Evolutionary conservation across 2,113 vertebrate genomes (phyloP).

Genomic region (Anolis carolinensis): DNA sequence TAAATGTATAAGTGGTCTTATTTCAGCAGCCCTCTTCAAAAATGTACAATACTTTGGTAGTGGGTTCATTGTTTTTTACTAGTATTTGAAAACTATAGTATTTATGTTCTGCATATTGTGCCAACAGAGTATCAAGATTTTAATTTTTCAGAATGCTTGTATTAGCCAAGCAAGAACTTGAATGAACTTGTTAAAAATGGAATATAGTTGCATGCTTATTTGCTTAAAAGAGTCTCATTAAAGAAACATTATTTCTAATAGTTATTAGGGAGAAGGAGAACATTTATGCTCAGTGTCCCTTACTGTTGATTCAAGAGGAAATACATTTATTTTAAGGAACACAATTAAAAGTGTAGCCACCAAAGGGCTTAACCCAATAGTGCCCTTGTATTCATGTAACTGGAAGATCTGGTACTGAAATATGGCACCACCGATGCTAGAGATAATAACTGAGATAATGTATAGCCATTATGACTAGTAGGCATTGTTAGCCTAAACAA

Average conservation of each 20-base stretch:
- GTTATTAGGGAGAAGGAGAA: background rate
- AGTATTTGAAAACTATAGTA: background rate
- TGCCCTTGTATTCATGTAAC: background rate
- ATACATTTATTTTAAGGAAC: background rate
- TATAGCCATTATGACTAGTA: background rate
- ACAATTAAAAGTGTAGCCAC: background rate
- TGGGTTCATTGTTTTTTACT: background rate
- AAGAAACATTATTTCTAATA: background rate
- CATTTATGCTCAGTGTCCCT: background rate
- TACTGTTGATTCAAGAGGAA: background rate
- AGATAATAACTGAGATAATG: background rate
- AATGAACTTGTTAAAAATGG: background rate
- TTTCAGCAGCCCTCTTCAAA: background rate
- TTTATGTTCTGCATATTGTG: background rate
- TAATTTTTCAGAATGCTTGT: background rate
- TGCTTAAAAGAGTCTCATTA: background rate
- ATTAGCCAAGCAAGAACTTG: background rate
- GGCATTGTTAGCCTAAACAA: background rate
- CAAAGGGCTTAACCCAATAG: background rate
- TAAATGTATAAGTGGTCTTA: background rate
- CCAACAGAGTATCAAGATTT: background rate
- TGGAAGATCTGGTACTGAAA: background rate
- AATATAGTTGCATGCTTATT: background rate
- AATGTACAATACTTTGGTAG: background rate
- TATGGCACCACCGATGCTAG: background rate